These are phyloP conservation scores for Antedon mediterranea DNA, from an alignment of 53 echinoderm and acorn worm species.

Conservation along the genomic window DNA sequence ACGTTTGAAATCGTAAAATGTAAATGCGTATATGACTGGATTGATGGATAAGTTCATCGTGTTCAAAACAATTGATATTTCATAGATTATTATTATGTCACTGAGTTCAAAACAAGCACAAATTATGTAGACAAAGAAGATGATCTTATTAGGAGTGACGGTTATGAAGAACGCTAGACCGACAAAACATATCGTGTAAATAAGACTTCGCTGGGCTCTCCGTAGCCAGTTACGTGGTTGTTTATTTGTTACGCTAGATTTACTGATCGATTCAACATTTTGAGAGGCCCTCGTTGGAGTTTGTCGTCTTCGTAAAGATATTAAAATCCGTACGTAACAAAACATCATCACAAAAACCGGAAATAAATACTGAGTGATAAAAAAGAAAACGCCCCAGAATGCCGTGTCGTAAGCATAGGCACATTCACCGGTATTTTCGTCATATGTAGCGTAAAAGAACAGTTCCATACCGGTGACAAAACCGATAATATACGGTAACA, in stretches of 20 bases:
- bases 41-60: neutral
- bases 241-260: neutral
- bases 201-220: neutral
- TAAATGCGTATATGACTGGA: neutral
- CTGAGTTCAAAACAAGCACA: neutral
- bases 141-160: neutral
- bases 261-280: too few relatives aligned
- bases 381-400: neutral
- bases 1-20: neutral
- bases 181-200: neutral
- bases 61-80: neutral
- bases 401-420: neutral
- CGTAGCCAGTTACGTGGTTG: neutral
- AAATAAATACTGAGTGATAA: neutral
- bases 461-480: neutral
- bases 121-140: neutral
- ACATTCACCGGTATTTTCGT: neutral
- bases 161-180: neutral
- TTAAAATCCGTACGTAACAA: neutral
- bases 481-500: neutral
- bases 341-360: neutral
- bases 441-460: neutral
- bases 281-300: too few relatives aligned
- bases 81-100: neutral
- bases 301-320: neutral